Evolutionary conservation across 2,797 vertebrate genomes (phyloP).

Genomic region (Urosaurus nigricauda): DNA sequence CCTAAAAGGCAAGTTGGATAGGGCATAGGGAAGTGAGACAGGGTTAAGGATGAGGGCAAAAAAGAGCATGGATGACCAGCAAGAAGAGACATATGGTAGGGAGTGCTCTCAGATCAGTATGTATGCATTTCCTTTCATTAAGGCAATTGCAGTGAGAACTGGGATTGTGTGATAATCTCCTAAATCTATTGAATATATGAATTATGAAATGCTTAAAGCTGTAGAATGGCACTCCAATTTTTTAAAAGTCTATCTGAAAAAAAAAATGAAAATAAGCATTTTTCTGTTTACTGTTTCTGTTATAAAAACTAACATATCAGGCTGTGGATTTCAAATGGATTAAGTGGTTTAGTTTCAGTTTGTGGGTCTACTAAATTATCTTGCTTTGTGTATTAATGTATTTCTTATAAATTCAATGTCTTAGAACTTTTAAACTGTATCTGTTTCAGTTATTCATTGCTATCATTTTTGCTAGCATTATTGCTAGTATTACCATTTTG

Average conservation of each 20-base stretch:
- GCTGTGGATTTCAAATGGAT: not conserved
- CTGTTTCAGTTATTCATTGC: slow-evolving; percentile 17
- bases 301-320: not conserved
- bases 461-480: not conserved
- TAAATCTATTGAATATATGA: not conserved
- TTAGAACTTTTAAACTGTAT: not conserved
- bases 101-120: no score
- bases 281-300: not conserved
- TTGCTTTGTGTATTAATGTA: slow-evolving; percentile 14
- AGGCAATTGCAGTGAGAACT: no score
- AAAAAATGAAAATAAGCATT: not conserved
- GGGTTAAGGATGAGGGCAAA: no score
- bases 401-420: not conserved
- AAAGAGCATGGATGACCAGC: no score
- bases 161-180: no score
- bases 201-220: not conserved
- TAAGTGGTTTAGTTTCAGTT: slow-evolving; percentile 3
- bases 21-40: no score
- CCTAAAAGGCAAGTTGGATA: no score
- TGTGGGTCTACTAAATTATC: slow-evolving; percentile 9
- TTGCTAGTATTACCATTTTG: slow-evolving; percentile 12
- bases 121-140: no score
- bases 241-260: not conserved
- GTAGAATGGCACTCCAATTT: not conserved
- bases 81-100: no score